These are phyloP conservation scores for Dolichallabes microphthalmus DNA, from an alignment of 2,113 vertebrate species.

Conservation along the genomic window DNA sequence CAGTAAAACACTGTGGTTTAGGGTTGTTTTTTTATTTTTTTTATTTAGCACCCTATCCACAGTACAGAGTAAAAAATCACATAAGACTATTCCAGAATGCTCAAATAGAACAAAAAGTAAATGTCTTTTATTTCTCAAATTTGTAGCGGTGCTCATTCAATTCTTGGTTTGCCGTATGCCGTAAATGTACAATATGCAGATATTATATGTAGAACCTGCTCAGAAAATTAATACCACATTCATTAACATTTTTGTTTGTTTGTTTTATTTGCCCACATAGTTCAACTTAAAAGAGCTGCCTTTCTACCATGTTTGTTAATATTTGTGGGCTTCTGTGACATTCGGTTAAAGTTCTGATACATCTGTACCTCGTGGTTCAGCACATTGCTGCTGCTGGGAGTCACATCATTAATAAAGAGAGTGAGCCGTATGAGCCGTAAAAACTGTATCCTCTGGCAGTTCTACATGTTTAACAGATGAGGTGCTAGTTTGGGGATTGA, in stretches of 20 bases:
- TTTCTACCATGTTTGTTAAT: background rate
- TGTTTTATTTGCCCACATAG: background rate
- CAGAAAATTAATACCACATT: background rate
- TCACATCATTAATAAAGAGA: slow-evolving; percentile 20
- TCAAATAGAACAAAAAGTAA: background rate
- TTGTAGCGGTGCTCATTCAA: background rate
- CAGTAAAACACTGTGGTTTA: no score
- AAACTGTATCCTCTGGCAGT: background rate
- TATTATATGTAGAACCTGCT: background rate
- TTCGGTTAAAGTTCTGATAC: background rate
- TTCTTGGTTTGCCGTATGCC: background rate
- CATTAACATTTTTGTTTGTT: background rate
- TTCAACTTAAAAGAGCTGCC: background rate
- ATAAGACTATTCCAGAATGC: background rate
- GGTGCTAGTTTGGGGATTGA: slow-evolving; percentile 17
- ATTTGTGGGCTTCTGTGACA: background rate
- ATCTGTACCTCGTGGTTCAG: background rate
- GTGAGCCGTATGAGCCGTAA: background rate
- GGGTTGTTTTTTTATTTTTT: no score
- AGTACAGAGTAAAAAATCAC: background rate
- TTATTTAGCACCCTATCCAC: background rate
- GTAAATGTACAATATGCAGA: no score
- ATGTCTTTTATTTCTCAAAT: background rate
- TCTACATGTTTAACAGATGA: slow-evolving; percentile 25
- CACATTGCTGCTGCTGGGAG: background rate